Evolutionary conservation across 2,113 vertebrate genomes (phyloP).

Genomic region (Hippocampus comes): DNA sequence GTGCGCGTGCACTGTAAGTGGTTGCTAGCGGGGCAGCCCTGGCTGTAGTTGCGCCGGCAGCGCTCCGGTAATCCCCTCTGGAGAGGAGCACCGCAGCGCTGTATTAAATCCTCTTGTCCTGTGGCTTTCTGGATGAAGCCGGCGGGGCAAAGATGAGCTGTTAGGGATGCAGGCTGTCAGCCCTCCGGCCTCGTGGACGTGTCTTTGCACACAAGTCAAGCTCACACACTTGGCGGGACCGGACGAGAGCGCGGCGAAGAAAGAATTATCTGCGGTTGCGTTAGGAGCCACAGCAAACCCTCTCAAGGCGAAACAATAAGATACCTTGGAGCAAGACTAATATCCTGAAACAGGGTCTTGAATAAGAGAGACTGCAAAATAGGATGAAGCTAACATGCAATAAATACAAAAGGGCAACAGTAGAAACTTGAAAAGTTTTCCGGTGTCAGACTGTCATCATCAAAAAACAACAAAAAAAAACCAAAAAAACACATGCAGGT

Average conservation of each 20-base stretch:
- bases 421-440: background rate
- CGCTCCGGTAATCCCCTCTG: constrained; percentile 66
- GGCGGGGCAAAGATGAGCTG: constrained; percentile 47
- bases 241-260: constrained; percentile 20
- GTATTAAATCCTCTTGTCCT: constrained; percentile 67
- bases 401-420: background rate
- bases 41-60: constrained; percentile 41
- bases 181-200: constrained; percentile 39
- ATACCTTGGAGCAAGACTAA: constrained; percentile 9
- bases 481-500: too few relatives aligned
- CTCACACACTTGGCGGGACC: constrained; percentile 31
- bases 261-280: constrained; percentile 13
- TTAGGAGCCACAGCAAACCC: background rate
- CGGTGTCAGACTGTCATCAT: background rate
- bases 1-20: constrained; percentile 20
- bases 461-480: background rate
- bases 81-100: constrained; percentile 55
- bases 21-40: constrained; percentile 30
- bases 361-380: constrained; percentile 1
- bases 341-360: background rate
- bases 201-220: constrained; percentile 42
- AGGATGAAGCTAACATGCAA: background rate
- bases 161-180: constrained; percentile 46
- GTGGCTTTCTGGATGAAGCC: constrained; percentile 61
- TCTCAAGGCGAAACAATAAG: constrained; percentile 15